Base-by-base conservation (phyloP, 2,888 invertebrate species). In the Sericinus montela region DNA sequence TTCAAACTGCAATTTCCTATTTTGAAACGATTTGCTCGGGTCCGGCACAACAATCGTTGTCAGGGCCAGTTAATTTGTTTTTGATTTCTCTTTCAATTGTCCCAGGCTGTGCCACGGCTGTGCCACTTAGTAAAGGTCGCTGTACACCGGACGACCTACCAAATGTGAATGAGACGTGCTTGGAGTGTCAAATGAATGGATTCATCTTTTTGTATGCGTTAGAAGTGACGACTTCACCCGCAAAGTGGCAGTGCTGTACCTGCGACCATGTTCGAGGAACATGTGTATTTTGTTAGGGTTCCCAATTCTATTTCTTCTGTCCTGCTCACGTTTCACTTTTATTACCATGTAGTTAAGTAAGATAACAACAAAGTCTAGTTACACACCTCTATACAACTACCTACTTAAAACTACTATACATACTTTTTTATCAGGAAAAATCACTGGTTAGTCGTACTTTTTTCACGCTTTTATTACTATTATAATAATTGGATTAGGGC, bases 81-180 rank as follows among this genome's bases (percentile, higher is more conserved):
- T 48, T 40, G 44, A 49, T 49, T 49, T 49, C 48, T 49, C 44
- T 49, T 49, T 29, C 34, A 9, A 19, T 16, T 11, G 30, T 32
- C 29, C 34, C 45, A 11, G 37, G 30, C 44, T 25, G 39, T 39
- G 39, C 32, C 39, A 43, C 15, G 37, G 30, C 44, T 25, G 39
- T 39, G 39, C 32, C 39, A 43, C 15, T 37, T 7, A 28, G 29
- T 9, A 32, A 28, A 46, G 46, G 46, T 40, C 46, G 34, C 34
- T 34, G 41, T 11, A 36, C 44, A 40, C 44, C 49, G 49, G 49
- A 45, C 35, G 49, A 45, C 49, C 35, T 4, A 28, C 44, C 48
- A 28, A 44, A 49, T 16, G 15, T 34, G 34, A 34, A 32, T 10
- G 34, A 28, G 28, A 35, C 49, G 49, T 49, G 49, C 49, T 7